Base-by-base conservation (phyloP, 2,888 invertebrate genomes). In the Spatulosminthurus flaviceps region DNA sequence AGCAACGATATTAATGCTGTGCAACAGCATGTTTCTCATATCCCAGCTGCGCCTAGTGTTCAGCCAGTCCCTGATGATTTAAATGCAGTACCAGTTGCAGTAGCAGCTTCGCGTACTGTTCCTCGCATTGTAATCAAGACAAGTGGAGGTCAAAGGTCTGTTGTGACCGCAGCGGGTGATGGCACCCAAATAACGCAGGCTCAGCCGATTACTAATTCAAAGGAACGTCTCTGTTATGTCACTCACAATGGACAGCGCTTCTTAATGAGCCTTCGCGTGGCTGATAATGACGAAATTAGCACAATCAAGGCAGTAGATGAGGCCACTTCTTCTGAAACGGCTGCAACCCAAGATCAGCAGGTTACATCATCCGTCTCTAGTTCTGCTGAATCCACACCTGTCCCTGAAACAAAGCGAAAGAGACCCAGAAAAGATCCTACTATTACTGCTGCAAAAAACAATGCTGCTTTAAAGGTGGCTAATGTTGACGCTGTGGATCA, bases 121-220 rank as follows among this genome's bases (percentile, higher is more conserved):
- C 80, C 82, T 7, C 81, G 81, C 60, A 79, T 83, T 72, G 74
- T 80, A 22, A 83, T 84, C n/a, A 83, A 83, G 69, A 82, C 80
- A n/a, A 76, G 80, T 19, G 82, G 76, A 41, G 84, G 83, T 19
- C 82, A 83, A 80, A 73, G 73, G 22, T 78, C 80, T 5, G 81
- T 83, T 19, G 80, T 82, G n/a, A 66, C 78, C 19, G 16, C 74
- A n/a, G 1, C 78, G 19, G 16, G 70, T n/a, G 7, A 70, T 9
- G 66, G 67, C 19, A 64, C 77, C 5, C 29, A 73, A 60, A 11
- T 26, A 24, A 26, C 67, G 0, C 64, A 7, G 16, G 11, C 67
- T 1, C 41, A 60, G 29, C 29, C 34, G 0, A 29, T 29, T n/a
- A 2, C 29, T 29, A 24, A 64, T 34, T 22, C 22, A 1, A 29